These are phyloP conservation scores for Agrilus planipennis DNA, from an alignment of 1,140 invertebrate species.

Conservation along the genomic window DNA sequence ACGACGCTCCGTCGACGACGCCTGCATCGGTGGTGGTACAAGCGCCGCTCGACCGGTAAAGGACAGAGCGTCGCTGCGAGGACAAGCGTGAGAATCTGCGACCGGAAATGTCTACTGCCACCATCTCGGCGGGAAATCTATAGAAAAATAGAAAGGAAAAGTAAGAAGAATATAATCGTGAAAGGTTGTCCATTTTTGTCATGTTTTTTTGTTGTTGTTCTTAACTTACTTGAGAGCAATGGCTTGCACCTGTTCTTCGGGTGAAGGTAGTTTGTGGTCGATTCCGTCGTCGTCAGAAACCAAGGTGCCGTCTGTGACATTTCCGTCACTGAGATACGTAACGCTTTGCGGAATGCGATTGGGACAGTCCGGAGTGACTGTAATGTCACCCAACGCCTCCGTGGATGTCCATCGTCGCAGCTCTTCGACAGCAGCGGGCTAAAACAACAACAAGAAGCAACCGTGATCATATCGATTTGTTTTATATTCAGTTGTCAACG, in stretches of 20 bases:
- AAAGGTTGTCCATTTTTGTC: neutral
- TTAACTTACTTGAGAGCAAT: constrained; percentile 62
- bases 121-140: constrained; percentile 76
- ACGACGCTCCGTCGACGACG: too few relatives aligned
- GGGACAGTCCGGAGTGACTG: constrained; percentile 63
- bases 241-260: constrained; percentile 67
- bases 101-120: constrained; percentile 77
- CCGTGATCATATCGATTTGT: too few relatives aligned
- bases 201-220: neutral
- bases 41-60: constrained; percentile 36
- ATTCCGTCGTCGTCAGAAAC: constrained; percentile 55
- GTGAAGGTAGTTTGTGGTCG: constrained; percentile 70
- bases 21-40: constrained; percentile 36
- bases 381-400: constrained; percentile 70
- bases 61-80: constrained; percentile 63
- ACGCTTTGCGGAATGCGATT: constrained; percentile 38
- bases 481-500: too few relatives aligned
- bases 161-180: neutral
- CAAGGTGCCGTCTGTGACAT: constrained; percentile 37
- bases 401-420: constrained; percentile 72
- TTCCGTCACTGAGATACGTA: constrained; percentile 35
- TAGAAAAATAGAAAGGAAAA: constrained; percentile 4
- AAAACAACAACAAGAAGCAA: constrained; percentile 8
- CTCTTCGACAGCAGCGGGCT: constrained; percentile 70
- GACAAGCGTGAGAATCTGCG: constrained; percentile 78